phyloP scores from a whole-genome alignment of 2,797 vertebrate genomes.

The Thalassophryne amazonica region DNA sequence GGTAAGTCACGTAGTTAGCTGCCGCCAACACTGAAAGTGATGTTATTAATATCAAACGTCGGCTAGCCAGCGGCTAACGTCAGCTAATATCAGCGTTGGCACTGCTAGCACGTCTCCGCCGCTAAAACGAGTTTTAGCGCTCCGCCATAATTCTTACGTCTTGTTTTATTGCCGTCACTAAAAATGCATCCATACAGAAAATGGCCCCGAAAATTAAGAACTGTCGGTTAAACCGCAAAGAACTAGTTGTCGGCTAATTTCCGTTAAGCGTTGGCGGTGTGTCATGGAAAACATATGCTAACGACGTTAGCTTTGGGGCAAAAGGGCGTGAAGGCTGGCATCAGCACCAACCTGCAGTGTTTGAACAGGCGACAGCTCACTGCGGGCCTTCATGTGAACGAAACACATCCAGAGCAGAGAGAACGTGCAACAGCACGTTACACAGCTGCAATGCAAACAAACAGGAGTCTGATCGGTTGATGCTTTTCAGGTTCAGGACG shows the following conservation, averaged over 20 bases:
- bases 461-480: no score
- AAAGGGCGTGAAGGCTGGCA: slow-evolving; percentile 66
- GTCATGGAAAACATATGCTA: slow-evolving; percentile 31
- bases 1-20: slow-evolving; percentile 54
- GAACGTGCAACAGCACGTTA: no score
- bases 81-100: slow-evolving; percentile 44
- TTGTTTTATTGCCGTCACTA: no score
- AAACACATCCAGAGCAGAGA: slow-evolving; percentile 36
- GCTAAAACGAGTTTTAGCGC: no score
- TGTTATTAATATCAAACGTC: slow-evolving; percentile 65
- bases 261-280: slow-evolving; percentile 4
- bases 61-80: slow-evolving; percentile 57
- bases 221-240: no score
- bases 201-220: no score
- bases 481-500: no score
- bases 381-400: slow-evolving; percentile 21
- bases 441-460: no score
- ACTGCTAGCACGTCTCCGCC: slow-evolving; percentile 59
- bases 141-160: no score
- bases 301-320: slow-evolving; percentile 52
- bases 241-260: no score
- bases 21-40: slow-evolving; percentile 39
- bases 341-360: slow-evolving; percentile 24
- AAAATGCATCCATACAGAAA: not conserved
- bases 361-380: slow-evolving; percentile 4